Evolutionary conservation across 2,113 vertebrate species (phyloP), one percentile per base, ranked within the genome.

Genomic region (Nesoenas mayeri): DNA sequence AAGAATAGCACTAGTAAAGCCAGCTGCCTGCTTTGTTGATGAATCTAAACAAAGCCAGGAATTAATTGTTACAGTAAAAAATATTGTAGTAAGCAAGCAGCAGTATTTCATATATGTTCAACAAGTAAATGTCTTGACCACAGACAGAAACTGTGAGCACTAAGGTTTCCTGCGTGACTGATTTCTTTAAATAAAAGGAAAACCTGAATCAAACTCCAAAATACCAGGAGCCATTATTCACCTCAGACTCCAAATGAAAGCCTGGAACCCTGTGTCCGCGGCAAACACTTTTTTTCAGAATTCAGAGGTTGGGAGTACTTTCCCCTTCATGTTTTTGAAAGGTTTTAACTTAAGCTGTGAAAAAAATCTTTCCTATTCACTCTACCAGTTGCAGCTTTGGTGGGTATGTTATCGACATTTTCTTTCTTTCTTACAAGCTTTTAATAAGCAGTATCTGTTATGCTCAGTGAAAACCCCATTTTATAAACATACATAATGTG

Each of bases 241-340:
- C 29, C 40, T 54, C 12, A 36, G 7, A 22, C 15, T 29, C 32
- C 1, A 2, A 51, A 32, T 2, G 7, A 60, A 54, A 29, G 26
- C 29, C 50, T 48, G 15, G 36, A 36, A 72, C 5, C 9, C 38
- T 74, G 9, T 2, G 3, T 28, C 19, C 40, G 17, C 5, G 6
- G 25, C 3, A 8, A 69, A 13, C 0, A 0, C 8, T 18, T 24
- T 31, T 42, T 18, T 36, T 28, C 38, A 32, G 58, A 54, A 22
- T 25, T 29, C 6, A 8, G 25, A 80, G 50, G 12, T 29, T 42
- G 20, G 13, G 29, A 38, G 2, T 29, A 48, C 47, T 83, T 79
- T 64, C n/a, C 73, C 6, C 10, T 72, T 10, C 4, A 24, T 50
- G 25, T 15, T 80, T 48, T 56, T 60, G 62, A 60, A 75, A 65